These are phyloP conservation scores for Burhinus bistriatus DNA, from an alignment of 2,113 vertebrate genomes.

Conservation along the genomic window DNA sequence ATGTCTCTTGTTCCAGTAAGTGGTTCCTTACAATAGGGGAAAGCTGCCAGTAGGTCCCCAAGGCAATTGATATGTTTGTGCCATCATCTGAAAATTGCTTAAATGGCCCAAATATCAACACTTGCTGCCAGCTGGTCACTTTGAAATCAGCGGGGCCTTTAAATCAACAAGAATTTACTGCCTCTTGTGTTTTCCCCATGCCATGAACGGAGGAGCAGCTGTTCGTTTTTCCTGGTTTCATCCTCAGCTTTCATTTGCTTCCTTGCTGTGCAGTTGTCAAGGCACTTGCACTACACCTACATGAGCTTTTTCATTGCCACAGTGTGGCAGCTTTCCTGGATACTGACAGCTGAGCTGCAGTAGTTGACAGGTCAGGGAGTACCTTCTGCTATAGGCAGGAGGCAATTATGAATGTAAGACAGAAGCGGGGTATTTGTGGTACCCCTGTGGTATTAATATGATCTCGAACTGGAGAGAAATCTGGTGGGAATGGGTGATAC, in stretches of 20 bases:
- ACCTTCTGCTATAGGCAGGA: background rate
- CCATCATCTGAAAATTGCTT: background rate
- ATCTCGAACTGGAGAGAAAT: background rate
- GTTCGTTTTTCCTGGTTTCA: background rate
- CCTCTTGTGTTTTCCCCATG: background rate
- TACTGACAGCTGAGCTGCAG: background rate
- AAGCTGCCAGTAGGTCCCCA: background rate
- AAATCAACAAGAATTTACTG: background rate
- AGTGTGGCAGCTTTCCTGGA: background rate
- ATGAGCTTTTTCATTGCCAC: background rate
- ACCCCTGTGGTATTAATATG: background rate
- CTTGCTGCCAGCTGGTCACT: background rate
- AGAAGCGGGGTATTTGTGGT: background rate
- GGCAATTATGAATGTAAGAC: background rate
- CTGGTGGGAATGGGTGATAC: background rate
- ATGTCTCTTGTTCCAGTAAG: background rate
- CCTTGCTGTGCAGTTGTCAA: background rate
- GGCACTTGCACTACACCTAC: background rate
- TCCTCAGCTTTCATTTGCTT: background rate
- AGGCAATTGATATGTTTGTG: background rate
- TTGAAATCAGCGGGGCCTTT: background rate
- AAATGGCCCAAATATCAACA: slow-evolving; percentile 2
- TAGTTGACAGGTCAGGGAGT: background rate
- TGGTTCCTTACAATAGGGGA: background rate
- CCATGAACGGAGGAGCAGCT: background rate